Evolutionary conservation across 2,888 invertebrate species (phyloP).

Genomic region (Lysandra bellargus): DNA sequence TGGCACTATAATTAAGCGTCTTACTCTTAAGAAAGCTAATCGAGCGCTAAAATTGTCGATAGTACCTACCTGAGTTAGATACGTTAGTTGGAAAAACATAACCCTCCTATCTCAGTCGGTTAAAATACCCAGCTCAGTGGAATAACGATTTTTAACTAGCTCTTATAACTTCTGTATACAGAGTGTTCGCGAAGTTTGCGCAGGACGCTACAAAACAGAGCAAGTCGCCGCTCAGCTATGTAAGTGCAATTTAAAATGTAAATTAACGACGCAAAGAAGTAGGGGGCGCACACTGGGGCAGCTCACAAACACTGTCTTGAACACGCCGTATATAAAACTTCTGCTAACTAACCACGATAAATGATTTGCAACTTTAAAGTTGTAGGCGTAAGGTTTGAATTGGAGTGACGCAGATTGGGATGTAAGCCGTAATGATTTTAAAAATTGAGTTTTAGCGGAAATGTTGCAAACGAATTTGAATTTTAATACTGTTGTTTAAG

Average conservation of each 20-base stretch:
- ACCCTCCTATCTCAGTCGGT: background rate
- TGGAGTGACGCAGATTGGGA: background rate
- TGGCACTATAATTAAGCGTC: too few species aligned
- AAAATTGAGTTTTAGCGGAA: background rate
- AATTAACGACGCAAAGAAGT: conserved; percentile 81
- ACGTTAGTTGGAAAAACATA: background rate
- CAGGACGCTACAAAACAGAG: conserved; percentile 68
- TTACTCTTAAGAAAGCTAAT: too few species aligned
- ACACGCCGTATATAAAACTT: conserved; percentile 50
- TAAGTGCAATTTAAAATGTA: conserved; percentile 82
- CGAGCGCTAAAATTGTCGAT: too few species aligned
- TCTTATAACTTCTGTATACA: conserved; percentile 46
- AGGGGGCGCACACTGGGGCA: conserved; percentile 60
- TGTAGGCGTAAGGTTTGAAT: background rate
- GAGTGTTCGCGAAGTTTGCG: conserved; percentile 44
- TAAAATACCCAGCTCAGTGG: background rate
- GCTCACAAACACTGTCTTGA: conserved; percentile 69
- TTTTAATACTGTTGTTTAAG: conserved; percentile 41
- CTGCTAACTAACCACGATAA: background rate
- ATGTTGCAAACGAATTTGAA: conserved; percentile 42
- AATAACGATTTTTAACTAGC: conserved; percentile 35
- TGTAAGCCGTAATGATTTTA: conserved; percentile 17
- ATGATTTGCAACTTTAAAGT: background rate
- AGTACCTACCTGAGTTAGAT: too few species aligned
- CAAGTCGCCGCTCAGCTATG: conserved; percentile 74